Conservation (phyloP, 2,888 invertebrate genomes). For the Kuschelorhynchus macadamiae region DNA sequence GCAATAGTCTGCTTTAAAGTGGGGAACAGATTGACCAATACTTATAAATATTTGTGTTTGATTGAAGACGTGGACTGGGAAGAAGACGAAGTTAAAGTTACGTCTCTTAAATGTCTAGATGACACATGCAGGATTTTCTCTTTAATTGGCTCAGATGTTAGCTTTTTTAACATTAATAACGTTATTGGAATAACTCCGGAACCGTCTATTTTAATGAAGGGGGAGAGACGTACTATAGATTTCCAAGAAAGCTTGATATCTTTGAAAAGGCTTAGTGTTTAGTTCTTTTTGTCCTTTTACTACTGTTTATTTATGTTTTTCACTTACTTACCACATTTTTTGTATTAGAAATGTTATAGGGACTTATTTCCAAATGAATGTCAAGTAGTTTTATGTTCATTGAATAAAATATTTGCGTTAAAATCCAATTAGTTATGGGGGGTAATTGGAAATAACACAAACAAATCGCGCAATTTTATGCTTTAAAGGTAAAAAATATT, state of each 20-base stretch:
- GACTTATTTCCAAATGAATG: too few relatives aligned
- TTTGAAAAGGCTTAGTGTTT: too few relatives aligned
- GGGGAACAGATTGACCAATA: neutral
- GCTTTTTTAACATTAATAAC: neutral
- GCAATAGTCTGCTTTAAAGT: neutral
- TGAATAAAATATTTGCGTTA: neutral
- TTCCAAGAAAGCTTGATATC: neutral
- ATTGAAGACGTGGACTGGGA: neutral
- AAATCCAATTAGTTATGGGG: neutral
- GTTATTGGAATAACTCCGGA: neutral
- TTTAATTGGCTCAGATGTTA: conserved; percentile 1
- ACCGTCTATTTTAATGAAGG: conserved; percentile 3
- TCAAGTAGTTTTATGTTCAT: neutral
- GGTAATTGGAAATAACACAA: conserved; percentile 4
- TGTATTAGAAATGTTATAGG: too few relatives aligned
- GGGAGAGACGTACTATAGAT: neutral
- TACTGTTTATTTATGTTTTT: neutral
- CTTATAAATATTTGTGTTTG: neutral
- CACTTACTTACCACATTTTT: neutral
- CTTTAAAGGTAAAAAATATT: neutral
- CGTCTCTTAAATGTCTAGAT: neutral
- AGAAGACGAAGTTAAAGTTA: conserved; percentile 1
- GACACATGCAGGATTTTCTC: neutral
- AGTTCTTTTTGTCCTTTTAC: neutral
- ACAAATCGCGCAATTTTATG: too few relatives aligned